These are phyloP conservation scores for Brachynemurus nebulosus DNA, from an alignment of 2,888 invertebrate species.

Conservation along the genomic window DNA sequence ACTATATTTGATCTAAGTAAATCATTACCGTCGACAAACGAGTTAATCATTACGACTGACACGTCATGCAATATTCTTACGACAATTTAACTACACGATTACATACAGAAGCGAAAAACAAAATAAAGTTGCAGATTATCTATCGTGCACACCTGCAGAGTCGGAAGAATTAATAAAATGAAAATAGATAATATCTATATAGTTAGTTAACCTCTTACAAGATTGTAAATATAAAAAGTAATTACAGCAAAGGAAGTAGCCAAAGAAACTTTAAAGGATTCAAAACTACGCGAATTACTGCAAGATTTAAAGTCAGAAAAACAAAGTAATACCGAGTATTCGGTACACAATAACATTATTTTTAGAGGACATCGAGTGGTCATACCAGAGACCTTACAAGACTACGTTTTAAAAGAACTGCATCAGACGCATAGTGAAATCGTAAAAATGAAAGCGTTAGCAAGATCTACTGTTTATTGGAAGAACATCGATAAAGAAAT, in stretches of 20 bases:
- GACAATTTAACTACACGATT: not conserved
- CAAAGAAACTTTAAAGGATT: too few relatives aligned
- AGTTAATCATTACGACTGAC: not conserved
- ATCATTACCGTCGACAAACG: not conserved
- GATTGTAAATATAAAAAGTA: too few relatives aligned
- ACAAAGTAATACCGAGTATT: not conserved
- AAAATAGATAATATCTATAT: not conserved
- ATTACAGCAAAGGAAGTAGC: too few relatives aligned
- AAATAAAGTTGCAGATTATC: not conserved
- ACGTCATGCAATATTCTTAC: not conserved
- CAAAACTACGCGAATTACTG: not conserved
- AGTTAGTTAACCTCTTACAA: too few relatives aligned
- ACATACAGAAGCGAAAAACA: not conserved
- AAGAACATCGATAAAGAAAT: not conserved
- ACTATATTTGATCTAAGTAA: not conserved
- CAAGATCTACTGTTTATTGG: not conserved
- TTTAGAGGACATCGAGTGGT: not conserved
- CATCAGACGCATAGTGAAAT: not conserved
- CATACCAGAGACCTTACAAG: not conserved
- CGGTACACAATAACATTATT: not conserved
- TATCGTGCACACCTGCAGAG: not conserved
- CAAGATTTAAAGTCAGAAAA: not conserved
- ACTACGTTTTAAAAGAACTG: not conserved
- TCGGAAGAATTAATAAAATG: too few relatives aligned
- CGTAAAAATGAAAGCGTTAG: not conserved